Percentiles rank a stretch among this genome's conserved stretches.
These are phyloP conservation scores for Coelogynopora nodosa DNA, from an alignment of 2,888 invertebrate genomes.

Conservation along the genomic window DNA sequence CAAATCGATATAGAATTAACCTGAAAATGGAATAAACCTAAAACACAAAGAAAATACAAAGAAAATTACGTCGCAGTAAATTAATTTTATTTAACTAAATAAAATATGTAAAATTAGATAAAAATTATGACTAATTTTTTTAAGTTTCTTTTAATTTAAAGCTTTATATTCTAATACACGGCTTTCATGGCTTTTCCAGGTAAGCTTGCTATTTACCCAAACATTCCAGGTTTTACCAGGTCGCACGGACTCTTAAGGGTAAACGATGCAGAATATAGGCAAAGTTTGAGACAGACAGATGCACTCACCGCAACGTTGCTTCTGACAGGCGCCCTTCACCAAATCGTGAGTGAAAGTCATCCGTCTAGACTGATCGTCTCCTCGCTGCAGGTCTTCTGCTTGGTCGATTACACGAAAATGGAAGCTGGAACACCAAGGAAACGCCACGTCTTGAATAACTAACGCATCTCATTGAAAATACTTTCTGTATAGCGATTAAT, in stretches of 20 bases:
- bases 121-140: background rate
- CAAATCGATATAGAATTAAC: no score
- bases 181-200: no score
- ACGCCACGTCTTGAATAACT: no score
- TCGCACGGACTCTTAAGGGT: no score
- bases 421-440: background rate
- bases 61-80: no score
- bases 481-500: background rate
- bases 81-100: no score
- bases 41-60: no score
- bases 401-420: background rate
- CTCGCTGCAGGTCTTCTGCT: background rate
- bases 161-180: background rate
- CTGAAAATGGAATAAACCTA: no score
- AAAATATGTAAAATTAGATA: background rate
- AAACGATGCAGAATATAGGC: background rate
- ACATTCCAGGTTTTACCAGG: no score
- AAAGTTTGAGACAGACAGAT: no score
- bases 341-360: background rate
- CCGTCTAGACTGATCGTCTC: background rate
- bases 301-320: background rate
- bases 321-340: constrained; percentile 3
- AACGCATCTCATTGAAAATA: no score
- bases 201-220: no score
- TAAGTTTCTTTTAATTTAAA: background rate